These are phyloP conservation scores for Drosophila teissieri DNA, from an alignment of 1,140 invertebrate genomes.

Conservation along the genomic window DNA sequence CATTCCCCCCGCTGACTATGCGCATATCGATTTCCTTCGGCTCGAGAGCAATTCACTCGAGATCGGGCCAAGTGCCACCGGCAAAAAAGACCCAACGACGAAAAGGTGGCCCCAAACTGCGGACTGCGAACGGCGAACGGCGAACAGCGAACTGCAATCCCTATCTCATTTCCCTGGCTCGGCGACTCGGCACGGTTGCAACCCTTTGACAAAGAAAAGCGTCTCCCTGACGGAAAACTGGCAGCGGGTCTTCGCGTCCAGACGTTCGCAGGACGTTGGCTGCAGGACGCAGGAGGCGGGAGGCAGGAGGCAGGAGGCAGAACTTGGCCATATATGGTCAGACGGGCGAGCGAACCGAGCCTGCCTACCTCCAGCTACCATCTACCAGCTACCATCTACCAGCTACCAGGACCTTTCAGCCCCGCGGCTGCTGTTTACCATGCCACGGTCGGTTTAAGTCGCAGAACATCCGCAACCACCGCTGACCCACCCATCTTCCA, in stretches of 20 bases:
- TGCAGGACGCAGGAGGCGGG: slow-evolving; percentile 22
- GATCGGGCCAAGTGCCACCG: slow-evolving; percentile 72
- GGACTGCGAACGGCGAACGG: slow-evolving; percentile 1
- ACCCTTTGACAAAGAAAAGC: slow-evolving; percentile 69
- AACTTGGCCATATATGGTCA: slow-evolving; percentile 69
- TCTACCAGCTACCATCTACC: no score
- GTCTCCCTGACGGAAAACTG: slow-evolving; percentile 66
- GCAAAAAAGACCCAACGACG: slow-evolving; percentile 24
- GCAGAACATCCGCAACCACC: slow-evolving; percentile 54
- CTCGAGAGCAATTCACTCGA: slow-evolving; percentile 71
- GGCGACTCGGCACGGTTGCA: slow-evolving; percentile 17
- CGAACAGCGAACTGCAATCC: slow-evolving; percentile 10
- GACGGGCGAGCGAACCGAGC: slow-evolving; percentile 35
- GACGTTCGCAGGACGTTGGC: slow-evolving; percentile 47
- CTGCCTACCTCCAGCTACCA: slow-evolving; percentile 1
- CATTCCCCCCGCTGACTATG: slow-evolving; percentile 39
- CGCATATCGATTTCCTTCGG: slow-evolving; percentile 49
- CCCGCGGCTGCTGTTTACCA: slow-evolving; percentile 64
- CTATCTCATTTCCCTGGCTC: slow-evolving; percentile 33
- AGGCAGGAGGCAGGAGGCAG: slow-evolving; percentile 55
- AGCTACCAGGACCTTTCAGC: slow-evolving; percentile 9
- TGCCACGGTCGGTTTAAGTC: slow-evolving; percentile 69
- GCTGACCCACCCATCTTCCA: slow-evolving; percentile 2
- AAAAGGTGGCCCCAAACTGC: slow-evolving; percentile 22
- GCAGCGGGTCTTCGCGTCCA: slow-evolving; percentile 58